phyloP scores from a whole-genome alignment of 2,888 invertebrate species.

The Bhutanitis thaidina region DNA sequence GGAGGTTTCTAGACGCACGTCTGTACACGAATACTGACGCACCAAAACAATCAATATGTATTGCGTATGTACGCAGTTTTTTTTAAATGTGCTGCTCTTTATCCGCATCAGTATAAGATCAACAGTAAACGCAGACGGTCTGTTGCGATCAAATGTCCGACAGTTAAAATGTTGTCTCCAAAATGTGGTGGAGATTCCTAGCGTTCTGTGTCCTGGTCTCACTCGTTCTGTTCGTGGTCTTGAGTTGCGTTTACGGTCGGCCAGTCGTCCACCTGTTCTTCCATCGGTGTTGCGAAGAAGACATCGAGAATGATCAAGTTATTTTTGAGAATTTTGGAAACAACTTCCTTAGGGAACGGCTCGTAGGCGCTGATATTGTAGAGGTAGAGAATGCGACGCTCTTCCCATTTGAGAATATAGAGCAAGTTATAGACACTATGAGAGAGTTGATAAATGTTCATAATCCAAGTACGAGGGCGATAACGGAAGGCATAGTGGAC shows the following conservation, averaged over 20 bases:
- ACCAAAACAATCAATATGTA: slow-evolving; percentile 13
- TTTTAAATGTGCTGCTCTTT: background rate
- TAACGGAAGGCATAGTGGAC: slow-evolving; percentile 1
- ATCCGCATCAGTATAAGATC: background rate
- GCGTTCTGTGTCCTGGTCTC: slow-evolving; percentile 61
- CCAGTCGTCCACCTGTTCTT: slow-evolving; percentile 58
- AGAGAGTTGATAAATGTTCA: slow-evolving; percentile 10
- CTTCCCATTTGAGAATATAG: slow-evolving; percentile 1
- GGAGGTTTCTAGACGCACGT: background rate
- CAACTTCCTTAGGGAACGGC: slow-evolving; percentile 51
- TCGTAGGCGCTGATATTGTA: slow-evolving; percentile 18
- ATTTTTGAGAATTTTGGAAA: slow-evolving; percentile 59
- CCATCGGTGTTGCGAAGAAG: slow-evolving; percentile 56
- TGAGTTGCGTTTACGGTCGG: slow-evolving; percentile 56
- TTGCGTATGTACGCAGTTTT: background rate
- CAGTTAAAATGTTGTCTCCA: slow-evolving; percentile 21
- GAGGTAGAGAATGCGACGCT: slow-evolving; percentile 14
- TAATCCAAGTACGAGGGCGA: slow-evolving; percentile 8
- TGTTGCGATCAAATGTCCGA: slow-evolving; percentile 1
- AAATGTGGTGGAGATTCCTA: slow-evolving; percentile 65
- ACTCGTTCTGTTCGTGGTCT: slow-evolving; percentile 51
- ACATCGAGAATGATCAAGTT: slow-evolving; percentile 63
- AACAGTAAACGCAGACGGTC: slow-evolving; percentile 5
- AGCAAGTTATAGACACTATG: slow-evolving; percentile 6
- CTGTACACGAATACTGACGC: background rate